Evolutionary conservation across 2,888 invertebrate species (phyloP), one percentile per base, ranked within the genome.

Genomic region (Pseudococcus viburni): DNA sequence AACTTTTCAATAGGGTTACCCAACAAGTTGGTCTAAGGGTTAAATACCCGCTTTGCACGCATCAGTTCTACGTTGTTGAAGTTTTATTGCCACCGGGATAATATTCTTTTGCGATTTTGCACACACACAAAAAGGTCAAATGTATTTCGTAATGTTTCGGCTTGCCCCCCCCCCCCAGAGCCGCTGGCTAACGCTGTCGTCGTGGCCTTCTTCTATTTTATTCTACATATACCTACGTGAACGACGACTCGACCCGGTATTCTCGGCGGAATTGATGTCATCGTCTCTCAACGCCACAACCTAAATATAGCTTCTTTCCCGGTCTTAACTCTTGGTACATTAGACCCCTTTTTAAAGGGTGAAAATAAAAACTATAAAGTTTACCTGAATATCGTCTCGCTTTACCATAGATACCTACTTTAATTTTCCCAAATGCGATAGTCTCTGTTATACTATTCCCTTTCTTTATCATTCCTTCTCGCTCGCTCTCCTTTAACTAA

Each of bases 1-100:
- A 83, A 83, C 80, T 83, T 83, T 83, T 83, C 80, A 46, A 83
- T 83, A 83, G 80, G 80, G 80, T 83, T 46, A 46, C 80, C 80
- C 80, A 83, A 83, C 80, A 83, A 83, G 80, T 83, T 83, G 80
- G 39, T 46, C 80, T 42, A 83, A 83, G 80, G 80, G 80, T 83
- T 83, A 83, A 83, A 83, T 83, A 83, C 80, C 46, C 42, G 80
- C 80, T 83, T 83, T 33, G 80, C 80, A 83, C 80, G 80, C 80
- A 83, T 83, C 80, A 83, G n/a, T 83, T 83, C 46, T 83, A 83
- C 80, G 80, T 19, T 83, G 80, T 46, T 83, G 80, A 83, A 83
- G 42, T 83, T 83, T 83, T 83, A 83, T 83, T 46, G 46, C 80
- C 80, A 46, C 46, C 19, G 80, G 33, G 46, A 46, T 83, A 83